Evolutionary conservation across 1,140 invertebrate genomes (phyloP).

Genomic region (Megathymus violae): DNA sequence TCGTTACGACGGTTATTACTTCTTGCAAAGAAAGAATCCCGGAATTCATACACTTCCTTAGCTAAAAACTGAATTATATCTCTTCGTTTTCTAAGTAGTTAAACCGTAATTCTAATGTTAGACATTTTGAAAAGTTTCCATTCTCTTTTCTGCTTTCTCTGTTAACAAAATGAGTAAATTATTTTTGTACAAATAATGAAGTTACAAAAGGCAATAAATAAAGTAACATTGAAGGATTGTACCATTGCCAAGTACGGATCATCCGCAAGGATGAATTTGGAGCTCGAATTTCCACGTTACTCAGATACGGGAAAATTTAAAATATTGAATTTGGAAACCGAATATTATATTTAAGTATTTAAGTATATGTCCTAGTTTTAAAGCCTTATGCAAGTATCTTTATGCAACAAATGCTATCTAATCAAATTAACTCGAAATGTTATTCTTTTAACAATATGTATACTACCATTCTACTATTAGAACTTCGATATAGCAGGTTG

Average conservation of each 20-base stretch:
- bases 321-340: constrained; percentile 14
- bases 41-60: constrained; percentile 20
- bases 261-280: constrained; percentile 9
- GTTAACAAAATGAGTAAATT: too few species aligned
- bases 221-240: constrained; percentile 20
- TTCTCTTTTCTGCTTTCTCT: too few species aligned
- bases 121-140: too few species aligned
- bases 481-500: too few species aligned
- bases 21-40: constrained; percentile 48
- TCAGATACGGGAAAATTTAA: constrained; percentile 17
- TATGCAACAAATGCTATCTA: too few species aligned
- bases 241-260: constrained; percentile 19
- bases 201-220: constrained; percentile 25
- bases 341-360: constrained; percentile 22
- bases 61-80: too few species aligned
- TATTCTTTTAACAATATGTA: too few species aligned
- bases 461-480: too few species aligned
- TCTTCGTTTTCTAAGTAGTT: too few species aligned
- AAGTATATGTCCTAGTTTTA: not conserved
- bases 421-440: too few species aligned
- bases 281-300: constrained; percentile 8
- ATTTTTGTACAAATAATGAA: too few species aligned
- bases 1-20: constrained; percentile 69
- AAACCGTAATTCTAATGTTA: too few species aligned
- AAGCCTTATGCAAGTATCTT: constrained; percentile 1